Conservation (phyloP, 2,888 invertebrate genomes). For the Cyclophora albipunctata region DNA sequence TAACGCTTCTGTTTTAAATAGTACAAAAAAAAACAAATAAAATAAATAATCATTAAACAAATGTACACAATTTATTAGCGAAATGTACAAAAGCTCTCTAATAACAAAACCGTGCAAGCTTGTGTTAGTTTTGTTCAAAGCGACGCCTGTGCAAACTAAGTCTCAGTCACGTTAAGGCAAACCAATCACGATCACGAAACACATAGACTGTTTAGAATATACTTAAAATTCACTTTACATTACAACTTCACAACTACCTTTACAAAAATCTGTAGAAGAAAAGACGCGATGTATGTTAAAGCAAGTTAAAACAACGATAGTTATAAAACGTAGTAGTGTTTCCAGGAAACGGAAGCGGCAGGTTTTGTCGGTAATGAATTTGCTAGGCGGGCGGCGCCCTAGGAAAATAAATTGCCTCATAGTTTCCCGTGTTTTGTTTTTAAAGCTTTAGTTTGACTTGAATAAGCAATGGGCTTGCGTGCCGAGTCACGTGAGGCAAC, state of each 20-base stretch:
- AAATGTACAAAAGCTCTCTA: conserved; percentile 1
- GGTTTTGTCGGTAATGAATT: conserved; percentile 70
- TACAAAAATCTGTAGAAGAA: background rate
- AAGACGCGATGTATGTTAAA: conserved; percentile 27
- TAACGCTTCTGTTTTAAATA: background rate
- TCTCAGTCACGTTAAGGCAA: conserved; percentile 53
- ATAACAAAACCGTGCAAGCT: conserved; percentile 44
- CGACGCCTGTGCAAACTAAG: conserved; percentile 59
- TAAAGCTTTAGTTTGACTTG: conserved; percentile 51
- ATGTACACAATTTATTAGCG: conserved; percentile 4
- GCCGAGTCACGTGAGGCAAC: conserved; percentile 18
- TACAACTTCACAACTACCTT: background rate
- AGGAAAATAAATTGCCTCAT: conserved; percentile 57
- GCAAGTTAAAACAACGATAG: conserved; percentile 20
- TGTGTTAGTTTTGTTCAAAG: conserved; percentile 67
- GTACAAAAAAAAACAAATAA: conserved; percentile 7
- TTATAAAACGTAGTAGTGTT: conserved; percentile 11
- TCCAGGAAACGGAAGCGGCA: conserved; percentile 67
- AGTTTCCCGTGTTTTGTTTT: conserved; percentile 59
- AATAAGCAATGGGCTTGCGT: conserved; percentile 34
- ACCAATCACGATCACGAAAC: conserved; percentile 44
- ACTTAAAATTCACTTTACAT: background rate
- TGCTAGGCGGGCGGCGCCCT: conserved; percentile 65
- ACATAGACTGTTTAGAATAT: conserved; percentile 8
- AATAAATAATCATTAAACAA: conserved; percentile 15